phyloP scores from a whole-genome alignment of 2,113 vertebrate genomes.

The Solenodon paradoxus region DNA sequence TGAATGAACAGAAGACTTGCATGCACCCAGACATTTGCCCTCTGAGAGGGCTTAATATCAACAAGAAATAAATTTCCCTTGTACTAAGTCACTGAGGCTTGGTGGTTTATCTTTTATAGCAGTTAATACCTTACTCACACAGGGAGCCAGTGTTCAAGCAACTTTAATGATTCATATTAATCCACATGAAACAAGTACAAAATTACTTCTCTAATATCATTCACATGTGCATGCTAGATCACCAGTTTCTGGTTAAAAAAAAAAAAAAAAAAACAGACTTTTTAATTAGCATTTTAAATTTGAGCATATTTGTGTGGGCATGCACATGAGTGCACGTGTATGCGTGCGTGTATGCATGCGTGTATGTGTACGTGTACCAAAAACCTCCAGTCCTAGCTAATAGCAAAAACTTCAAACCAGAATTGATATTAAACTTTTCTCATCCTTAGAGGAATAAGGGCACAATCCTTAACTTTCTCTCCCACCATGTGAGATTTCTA shows the following conservation, averaged over 20 bases:
- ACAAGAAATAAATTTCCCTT: neutral
- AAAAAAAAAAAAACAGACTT: neutral
- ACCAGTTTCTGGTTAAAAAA: neutral
- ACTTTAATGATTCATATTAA: neutral
- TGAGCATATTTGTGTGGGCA: neutral
- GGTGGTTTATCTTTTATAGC: neutral
- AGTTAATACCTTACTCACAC: neutral
- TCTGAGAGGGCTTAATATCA: neutral
- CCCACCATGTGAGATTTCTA: neutral
- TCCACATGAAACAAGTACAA: neutral
- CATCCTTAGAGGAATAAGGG: neutral
- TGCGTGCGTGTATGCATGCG: accelerated
- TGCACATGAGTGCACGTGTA: neutral
- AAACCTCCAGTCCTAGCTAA: neutral
- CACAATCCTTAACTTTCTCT: neutral
- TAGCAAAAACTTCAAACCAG: neutral
- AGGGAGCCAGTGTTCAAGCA: neutral
- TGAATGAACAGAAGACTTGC: neutral
- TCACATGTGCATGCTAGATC: neutral
- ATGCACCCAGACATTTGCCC: neutral
- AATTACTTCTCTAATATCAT: neutral
- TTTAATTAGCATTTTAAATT: neutral
- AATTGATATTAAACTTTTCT: neutral
- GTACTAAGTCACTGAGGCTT: neutral
- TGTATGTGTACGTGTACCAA: no score